Percentiles rank a stretch among this genome's conserved stretches.
These are phyloP conservation scores for Atractosteus spatula DNA, from an alignment of 2,113 vertebrate genomes.

Conservation along the genomic window DNA sequence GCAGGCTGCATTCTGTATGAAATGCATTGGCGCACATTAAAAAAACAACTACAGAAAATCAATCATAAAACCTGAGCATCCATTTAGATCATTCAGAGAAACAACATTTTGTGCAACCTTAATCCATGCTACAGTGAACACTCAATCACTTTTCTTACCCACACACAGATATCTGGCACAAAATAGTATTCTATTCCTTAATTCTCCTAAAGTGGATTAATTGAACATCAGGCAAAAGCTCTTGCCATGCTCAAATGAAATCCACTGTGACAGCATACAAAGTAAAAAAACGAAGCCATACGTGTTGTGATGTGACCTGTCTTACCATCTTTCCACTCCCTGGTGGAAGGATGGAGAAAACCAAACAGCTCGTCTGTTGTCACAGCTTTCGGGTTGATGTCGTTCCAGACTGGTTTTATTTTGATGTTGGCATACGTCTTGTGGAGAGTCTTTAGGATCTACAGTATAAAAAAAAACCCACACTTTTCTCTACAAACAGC, in stretches of 20 bases:
- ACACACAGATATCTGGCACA: no score
- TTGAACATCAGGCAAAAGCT: no score
- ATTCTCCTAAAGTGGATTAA: no score
- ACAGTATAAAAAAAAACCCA: conserved; percentile 4
- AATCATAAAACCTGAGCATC: neutral
- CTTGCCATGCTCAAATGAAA: no score
- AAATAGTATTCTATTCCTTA: no score
- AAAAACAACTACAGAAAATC: neutral
- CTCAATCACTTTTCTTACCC: no score
- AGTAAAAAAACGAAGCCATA: neutral
- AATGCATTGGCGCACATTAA: neutral
- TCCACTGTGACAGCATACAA: neutral
- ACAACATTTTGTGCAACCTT: no score
- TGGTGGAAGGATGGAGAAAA: conserved; percentile 66
- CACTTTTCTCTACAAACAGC: no score
- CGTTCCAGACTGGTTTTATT: conserved; percentile 59
- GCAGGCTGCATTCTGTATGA: neutral
- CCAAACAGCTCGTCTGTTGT: conserved; percentile 66
- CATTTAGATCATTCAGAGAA: neutral
- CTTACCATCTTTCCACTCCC: conserved; percentile 73
- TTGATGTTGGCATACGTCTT: conserved; percentile 63
- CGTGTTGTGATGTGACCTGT: neutral
- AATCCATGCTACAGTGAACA: no score
- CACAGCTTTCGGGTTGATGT: conserved; percentile 68
- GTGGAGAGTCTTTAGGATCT: conserved; percentile 67